These are phyloP conservation scores for Trichonephila clavata DNA, from an alignment of 1,140 invertebrate genomes.

Conservation along the genomic window DNA sequence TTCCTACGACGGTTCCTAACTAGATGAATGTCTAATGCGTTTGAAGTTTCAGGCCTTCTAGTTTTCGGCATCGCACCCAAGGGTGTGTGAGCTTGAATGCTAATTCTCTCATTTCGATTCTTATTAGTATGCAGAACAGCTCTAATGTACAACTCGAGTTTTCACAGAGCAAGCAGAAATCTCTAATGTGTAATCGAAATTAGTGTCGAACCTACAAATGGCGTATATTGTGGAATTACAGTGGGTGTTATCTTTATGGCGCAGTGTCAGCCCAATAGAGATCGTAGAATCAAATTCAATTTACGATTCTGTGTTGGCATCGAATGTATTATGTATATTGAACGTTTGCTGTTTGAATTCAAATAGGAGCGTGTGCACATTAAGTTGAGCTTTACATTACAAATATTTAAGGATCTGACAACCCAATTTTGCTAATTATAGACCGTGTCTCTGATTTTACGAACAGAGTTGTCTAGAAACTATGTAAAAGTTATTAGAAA, in stretches of 20 bases:
- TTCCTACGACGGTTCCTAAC: background rate
- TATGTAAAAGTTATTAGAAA: no score
- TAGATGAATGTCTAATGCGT: conserved; percentile 15
- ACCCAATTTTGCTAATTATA: no score
- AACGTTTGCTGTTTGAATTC: conserved; percentile 1
- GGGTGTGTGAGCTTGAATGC: background rate
- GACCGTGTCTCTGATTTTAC: no score
- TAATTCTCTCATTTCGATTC: background rate
- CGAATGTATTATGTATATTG: background rate
- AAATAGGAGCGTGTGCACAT: background rate
- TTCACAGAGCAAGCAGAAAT: background rate
- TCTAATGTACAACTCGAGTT: background rate
- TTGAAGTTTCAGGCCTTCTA: background rate
- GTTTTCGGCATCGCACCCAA: background rate
- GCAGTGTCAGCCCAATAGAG: background rate
- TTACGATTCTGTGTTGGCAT: background rate
- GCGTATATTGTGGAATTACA: background rate
- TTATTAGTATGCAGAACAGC: conserved; percentile 18
- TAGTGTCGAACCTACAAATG: background rate
- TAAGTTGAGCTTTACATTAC: background rate
- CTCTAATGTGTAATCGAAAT: conserved; percentile 13
- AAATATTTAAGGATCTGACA: no score
- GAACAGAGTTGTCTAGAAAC: no score
- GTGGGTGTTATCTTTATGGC: background rate
- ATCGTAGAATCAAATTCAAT: conserved; percentile 1